phyloP scores from a whole-genome alignment of 2,888 invertebrate genomes.

The Bibio marci region DNA sequence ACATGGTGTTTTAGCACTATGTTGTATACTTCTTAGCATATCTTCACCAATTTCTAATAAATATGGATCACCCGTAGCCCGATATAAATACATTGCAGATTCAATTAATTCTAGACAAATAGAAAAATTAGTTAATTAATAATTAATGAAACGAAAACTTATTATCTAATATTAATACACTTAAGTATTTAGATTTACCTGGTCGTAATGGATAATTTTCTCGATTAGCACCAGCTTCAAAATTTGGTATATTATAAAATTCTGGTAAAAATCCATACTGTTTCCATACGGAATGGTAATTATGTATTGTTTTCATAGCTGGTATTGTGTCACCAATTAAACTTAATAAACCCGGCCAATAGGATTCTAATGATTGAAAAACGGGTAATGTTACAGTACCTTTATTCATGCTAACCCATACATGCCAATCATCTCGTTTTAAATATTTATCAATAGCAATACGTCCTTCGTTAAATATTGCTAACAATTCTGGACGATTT shows the following conservation, averaged over 20 bases:
- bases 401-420: conserved; percentile 98
- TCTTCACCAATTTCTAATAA: conserved; percentile 86
- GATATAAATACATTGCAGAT: conserved; percentile 90
- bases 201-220: conserved; percentile 89
- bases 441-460: conserved; percentile 67
- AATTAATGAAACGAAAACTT: neutral
- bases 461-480: conserved; percentile 72
- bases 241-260: conserved; percentile 87
- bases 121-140: conserved; percentile 45
- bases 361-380: conserved; percentile 97
- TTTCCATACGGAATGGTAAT: conserved; percentile 92
- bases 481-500: conserved; percentile 76
- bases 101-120: conserved; percentile 81
- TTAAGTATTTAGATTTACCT: neutral
- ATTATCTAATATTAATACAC: neutral
- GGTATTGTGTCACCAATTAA: conserved; percentile 74
- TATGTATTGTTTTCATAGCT: conserved; percentile 84
- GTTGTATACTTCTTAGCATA: conserved; percentile 83
- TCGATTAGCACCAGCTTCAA: conserved; percentile 65
- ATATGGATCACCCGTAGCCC: conserved; percentile 85
- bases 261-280: conserved; percentile 98
- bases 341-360: conserved; percentile 92
- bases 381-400: conserved; percentile 87
- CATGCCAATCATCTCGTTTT: conserved; percentile 93
- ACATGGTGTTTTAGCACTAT: conserved; percentile 81